phyloP scores from a whole-genome alignment of 2,888 invertebrate genomes.

The Xylophagus ater region DNA sequence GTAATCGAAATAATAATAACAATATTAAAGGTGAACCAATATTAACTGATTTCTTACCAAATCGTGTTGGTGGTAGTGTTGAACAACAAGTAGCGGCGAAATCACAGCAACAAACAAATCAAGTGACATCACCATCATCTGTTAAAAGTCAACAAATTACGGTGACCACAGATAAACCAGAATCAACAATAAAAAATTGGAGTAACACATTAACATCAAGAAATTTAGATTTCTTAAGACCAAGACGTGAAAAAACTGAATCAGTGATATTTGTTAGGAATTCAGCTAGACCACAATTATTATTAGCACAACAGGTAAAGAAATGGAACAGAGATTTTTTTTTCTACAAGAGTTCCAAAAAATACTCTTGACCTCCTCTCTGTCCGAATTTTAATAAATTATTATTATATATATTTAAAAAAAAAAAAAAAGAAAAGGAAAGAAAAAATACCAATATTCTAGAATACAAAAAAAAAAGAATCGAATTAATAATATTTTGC shows the following conservation, averaged over 20 bases:
- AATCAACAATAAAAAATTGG: no score
- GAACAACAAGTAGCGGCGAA: slow-evolving; percentile 14
- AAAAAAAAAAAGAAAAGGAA: no score
- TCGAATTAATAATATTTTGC: no score
- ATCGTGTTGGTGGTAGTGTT: slow-evolving; percentile 14
- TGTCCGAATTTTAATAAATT: no score
- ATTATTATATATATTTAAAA: no score
- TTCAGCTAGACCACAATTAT: slow-evolving; percentile 42
- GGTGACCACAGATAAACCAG: no score
- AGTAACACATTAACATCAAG: slow-evolving; percentile 31
- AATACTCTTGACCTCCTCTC: no score
- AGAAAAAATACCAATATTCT: no score
- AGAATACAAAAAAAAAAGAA: no score
- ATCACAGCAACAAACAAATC: slow-evolving; percentile 15
- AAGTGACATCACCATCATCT: no score
- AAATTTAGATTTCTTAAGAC: slow-evolving; percentile 46
- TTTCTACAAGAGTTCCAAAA: slow-evolving; percentile 19
- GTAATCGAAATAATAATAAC: slow-evolving; percentile 50
- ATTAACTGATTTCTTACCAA: slow-evolving; percentile 53
- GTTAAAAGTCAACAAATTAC: slow-evolving; percentile 6
- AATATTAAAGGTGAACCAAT: slow-evolving; percentile 60
- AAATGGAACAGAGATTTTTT: slow-evolving; percentile 16
- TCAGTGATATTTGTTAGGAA: slow-evolving; percentile 71
- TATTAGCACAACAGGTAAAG: slow-evolving; percentile 33
- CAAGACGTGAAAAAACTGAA: slow-evolving; percentile 79